Conservation (phyloP, 37 sponge, comb jelly and placozoan genomes). For the Mnemiopsis leidyi region DNA sequence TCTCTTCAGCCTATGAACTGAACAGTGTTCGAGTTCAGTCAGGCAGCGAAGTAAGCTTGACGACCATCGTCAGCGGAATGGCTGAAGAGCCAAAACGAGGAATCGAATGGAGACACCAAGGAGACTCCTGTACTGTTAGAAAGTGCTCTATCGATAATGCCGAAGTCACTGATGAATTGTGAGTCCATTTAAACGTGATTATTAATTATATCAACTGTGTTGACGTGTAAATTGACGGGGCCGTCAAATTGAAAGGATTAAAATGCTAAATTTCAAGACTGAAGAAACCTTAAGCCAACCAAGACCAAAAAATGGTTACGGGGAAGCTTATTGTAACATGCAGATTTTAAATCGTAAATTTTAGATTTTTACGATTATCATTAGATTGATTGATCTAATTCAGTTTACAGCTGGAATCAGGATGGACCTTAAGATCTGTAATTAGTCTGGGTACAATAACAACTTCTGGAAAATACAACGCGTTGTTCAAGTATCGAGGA, state of each 20-base stretch:
- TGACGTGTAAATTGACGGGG: no score
- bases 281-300: no score
- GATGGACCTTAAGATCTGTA: background rate
- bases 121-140: background rate
- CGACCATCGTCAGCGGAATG: background rate
- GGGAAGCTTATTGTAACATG: no score
- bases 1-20: slow-evolving; percentile 30
- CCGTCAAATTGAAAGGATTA: no score
- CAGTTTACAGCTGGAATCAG: background rate
- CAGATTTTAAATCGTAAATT: no score
- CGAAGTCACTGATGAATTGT: slow-evolving; percentile 19
- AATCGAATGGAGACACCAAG: slow-evolving; percentile 47
- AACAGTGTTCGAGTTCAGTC: background rate
- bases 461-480: background rate
- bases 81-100: background rate
- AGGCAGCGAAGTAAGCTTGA: slow-evolving; percentile 7
- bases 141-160: background rate
- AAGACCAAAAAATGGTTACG: no score
- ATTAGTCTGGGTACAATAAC: background rate
- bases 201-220: no score
- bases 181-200: no score
- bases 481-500: slow-evolving; percentile 22
- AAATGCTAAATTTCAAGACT: no score
- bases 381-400: no score
- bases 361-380: no score